These are phyloP conservation scores for Eriocheir sinensis DNA, from an alignment of 1,140 invertebrate species.

Conservation along the genomic window DNA sequence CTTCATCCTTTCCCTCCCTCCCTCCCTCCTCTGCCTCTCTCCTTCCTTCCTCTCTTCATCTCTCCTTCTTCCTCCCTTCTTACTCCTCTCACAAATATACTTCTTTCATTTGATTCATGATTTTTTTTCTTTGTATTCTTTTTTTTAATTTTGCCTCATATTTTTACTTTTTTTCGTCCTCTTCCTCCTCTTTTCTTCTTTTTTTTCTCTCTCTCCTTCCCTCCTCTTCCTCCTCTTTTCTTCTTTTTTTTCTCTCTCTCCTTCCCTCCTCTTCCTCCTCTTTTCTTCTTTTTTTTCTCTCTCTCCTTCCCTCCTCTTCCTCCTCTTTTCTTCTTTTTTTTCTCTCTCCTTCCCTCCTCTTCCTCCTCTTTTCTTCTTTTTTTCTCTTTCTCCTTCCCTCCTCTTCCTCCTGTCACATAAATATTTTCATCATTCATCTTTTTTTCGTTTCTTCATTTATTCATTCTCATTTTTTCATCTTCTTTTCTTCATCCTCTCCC, in stretches of 20 bases:
- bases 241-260: neutral
- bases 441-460: no score
- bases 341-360: neutral
- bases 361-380: neutral
- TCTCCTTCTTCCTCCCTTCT: neutral
- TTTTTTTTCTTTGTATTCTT: no score
- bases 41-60: no score
- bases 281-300: neutral
- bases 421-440: no score
- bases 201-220: no score
- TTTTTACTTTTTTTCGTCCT: no score
- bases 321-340: neutral
- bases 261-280: neutral
- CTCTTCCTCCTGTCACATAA: neutral
- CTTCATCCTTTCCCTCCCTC: slow-evolving; percentile 37
- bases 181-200: neutral
- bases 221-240: neutral
- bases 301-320: neutral
- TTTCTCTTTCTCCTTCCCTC: neutral
- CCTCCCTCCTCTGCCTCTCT: neutral
- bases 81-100: no score
- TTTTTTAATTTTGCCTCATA: no score
- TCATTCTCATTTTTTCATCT: no score
- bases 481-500: no score
- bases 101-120: no score